Evolutionary conservation across 2,113 vertebrate genomes (phyloP).

Genomic region (Atherinomorus stipes): DNA sequence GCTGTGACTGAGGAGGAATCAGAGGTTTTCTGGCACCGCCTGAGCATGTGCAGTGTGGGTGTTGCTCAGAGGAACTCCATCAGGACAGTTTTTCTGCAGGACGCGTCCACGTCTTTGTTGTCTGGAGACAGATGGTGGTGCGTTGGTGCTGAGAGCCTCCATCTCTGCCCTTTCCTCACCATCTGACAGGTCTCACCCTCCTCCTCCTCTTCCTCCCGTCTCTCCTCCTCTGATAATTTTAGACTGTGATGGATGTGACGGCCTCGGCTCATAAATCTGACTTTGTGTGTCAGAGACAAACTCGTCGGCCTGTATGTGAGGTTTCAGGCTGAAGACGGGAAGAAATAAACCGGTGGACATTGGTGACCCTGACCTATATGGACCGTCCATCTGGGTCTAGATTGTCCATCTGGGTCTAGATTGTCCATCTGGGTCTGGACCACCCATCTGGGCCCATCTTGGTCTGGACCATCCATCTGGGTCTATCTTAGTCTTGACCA

Average conservation of each 20-base stretch:
- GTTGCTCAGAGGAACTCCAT: too few species aligned
- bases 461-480: too few species aligned
- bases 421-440: too few species aligned
- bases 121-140: conserved; percentile 34
- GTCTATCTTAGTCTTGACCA: too few species aligned
- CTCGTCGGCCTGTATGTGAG: not conserved
- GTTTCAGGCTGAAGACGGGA: not conserved
- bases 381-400: too few species aligned
- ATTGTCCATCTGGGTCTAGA: too few species aligned
- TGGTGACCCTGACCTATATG: too few species aligned
- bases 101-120: conserved; percentile 7
- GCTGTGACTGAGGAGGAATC: too few species aligned
- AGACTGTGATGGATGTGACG: not conserved
- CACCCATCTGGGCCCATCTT: too few species aligned
- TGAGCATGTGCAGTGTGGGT: not conserved
- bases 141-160: conserved; percentile 19
- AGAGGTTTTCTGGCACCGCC: too few species aligned
- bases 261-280: conserved; percentile 7
- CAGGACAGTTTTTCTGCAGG: not conserved
- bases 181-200: conserved; percentile 28
- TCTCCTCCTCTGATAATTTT: conserved; percentile 8
- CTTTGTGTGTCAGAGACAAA: not conserved
- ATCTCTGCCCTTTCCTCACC: conserved; percentile 42
- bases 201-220: not conserved
- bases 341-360: too few species aligned